These are phyloP conservation scores for Peromyscus attwateri DNA, from an alignment of 2,797 vertebrate genomes.

Conservation along the genomic window DNA sequence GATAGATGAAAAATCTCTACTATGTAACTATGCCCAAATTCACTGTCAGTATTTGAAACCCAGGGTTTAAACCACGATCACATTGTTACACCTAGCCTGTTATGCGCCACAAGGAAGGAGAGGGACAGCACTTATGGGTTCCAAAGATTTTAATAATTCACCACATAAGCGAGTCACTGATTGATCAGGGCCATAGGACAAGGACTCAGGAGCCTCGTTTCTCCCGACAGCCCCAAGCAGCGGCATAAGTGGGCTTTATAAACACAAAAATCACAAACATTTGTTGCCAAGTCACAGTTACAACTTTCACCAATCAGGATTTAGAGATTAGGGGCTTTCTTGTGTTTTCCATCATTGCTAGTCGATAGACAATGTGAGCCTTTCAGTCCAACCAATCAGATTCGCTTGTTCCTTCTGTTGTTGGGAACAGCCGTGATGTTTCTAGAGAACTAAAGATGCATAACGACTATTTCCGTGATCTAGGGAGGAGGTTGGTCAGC, in stretches of 20 bases:
- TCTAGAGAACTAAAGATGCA: background rate
- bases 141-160: background rate
- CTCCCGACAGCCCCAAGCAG: background rate
- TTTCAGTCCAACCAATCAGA: background rate
- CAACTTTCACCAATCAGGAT: background rate
- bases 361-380: background rate
- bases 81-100: background rate
- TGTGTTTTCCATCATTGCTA: background rate
- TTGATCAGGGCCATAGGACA: background rate
- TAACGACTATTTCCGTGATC: background rate
- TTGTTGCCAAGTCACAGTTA: background rate
- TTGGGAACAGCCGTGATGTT: background rate
- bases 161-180: background rate
- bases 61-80: background rate
- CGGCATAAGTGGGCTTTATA: background rate
- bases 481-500: background rate
- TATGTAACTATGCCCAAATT: constrained; percentile 27
- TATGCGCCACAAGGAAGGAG: background rate
- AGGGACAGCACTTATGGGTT: background rate
- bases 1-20: background rate
- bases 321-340: background rate
- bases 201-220: background rate
- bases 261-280: background rate
- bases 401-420: background rate
- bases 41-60: constrained; percentile 2